Evolutionary conservation across 1,140 invertebrate species (phyloP).

Genomic region (Spodoptera frugiperda): DNA sequence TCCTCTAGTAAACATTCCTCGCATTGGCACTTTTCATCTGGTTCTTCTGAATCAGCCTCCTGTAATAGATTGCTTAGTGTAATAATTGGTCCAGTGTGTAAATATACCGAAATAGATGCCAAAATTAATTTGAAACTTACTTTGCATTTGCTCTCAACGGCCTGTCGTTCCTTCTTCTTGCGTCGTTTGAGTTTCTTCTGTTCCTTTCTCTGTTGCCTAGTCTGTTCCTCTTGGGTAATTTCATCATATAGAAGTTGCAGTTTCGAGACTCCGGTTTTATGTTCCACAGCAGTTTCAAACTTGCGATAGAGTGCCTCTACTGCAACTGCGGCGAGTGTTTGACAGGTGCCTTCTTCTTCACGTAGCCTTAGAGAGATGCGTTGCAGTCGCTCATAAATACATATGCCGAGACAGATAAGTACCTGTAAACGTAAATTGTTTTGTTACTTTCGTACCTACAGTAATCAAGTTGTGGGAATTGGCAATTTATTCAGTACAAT

Average conservation of each 20-base stretch:
- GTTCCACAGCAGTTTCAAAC: slow-evolving; percentile 95
- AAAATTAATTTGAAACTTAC: slow-evolving; percentile 49
- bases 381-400: slow-evolving; percentile 95
- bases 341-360: slow-evolving; percentile 96
- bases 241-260: slow-evolving; percentile 93
- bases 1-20: slow-evolving; percentile 80
- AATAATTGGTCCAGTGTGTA: background rate
- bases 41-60: slow-evolving; percentile 82
- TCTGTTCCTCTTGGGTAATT: slow-evolving; percentile 93
- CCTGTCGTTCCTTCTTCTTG: slow-evolving; percentile 90
- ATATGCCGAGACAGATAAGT: slow-evolving; percentile 96
- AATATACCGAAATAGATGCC: background rate
- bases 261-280: slow-evolving; percentile 95
- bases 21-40: slow-evolving; percentile 82
- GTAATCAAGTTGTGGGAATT: background rate
- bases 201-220: slow-evolving; percentile 93
- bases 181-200: slow-evolving; percentile 95
- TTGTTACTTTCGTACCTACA: background rate
- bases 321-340: slow-evolving; percentile 95
- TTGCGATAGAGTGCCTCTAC: slow-evolving; percentile 94
- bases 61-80: slow-evolving; percentile 44
- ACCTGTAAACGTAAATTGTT: slow-evolving; percentile 76
- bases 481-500: background rate
- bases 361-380: slow-evolving; percentile 93
- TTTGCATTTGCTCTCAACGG: slow-evolving; percentile 80